These are phyloP conservation scores for Gymnoscopelus microlampas DNA, from an alignment of 2,797 vertebrate species.

Conservation along the genomic window DNA sequence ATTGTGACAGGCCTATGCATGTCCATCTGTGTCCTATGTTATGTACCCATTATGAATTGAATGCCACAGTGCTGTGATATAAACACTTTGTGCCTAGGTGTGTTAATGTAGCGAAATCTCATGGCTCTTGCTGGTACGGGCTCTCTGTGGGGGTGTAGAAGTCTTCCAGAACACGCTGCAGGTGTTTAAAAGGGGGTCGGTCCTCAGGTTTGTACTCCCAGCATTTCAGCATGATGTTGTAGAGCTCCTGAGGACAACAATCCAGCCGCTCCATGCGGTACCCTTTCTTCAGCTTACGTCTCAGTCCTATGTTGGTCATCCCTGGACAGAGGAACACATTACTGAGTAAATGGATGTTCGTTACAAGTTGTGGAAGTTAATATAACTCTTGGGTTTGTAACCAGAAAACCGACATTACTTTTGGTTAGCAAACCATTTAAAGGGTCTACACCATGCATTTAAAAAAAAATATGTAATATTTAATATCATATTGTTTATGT, in stretches of 20 bases:
- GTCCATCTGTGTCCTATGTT: constrained; percentile 11
- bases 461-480: no score
- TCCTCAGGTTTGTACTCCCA: constrained; percentile 91
- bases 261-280: constrained; percentile 89
- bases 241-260: constrained; percentile 86
- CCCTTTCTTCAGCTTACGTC: constrained; percentile 86
- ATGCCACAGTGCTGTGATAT: constrained; percentile 6
- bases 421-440: no score
- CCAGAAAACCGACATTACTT: no score
- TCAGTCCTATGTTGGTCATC: constrained; percentile 92
- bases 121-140: constrained; percentile 92
- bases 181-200: constrained; percentile 91
- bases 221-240: constrained; percentile 89
- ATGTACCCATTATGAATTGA: constrained; percentile 1
- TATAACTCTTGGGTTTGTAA: no score
- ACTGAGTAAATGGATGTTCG: background rate
- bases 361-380: no score
- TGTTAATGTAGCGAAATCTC: constrained; percentile 40
- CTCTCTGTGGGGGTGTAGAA: constrained; percentile 93
- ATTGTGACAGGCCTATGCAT: background rate
- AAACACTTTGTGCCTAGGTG: constrained; percentile 12
- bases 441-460: no score
- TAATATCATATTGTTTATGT: no score
- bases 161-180: constrained; percentile 91
- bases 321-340: constrained; percentile 69